phyloP scores from a whole-genome alignment of 2,888 invertebrate genomes.

The Rhopalosiphum nymphaeae region DNA sequence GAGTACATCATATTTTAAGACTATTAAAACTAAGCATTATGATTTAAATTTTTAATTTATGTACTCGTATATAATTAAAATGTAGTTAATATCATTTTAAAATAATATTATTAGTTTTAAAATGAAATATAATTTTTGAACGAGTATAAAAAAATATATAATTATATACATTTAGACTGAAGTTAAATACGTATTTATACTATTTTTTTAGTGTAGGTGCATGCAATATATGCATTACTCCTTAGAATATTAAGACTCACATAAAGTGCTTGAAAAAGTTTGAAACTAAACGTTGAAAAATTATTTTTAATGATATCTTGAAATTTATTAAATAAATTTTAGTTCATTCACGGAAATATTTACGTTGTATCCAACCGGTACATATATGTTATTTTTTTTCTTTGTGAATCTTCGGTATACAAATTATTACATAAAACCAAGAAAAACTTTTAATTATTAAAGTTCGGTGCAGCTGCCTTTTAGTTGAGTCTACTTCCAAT shows the following conservation, averaged over 20 bases:
- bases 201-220: neutral
- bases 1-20: neutral
- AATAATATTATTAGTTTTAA: neutral
- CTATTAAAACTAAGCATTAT: neutral
- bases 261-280: neutral
- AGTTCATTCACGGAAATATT: neutral
- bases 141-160: neutral
- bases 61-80: neutral
- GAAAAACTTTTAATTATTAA: conserved; percentile 59
- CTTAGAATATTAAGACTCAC: neutral
- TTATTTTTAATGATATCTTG: neutral
- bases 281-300: neutral
- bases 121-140: neutral
- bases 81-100: neutral
- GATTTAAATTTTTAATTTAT: neutral
- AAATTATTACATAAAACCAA: conserved; percentile 21
- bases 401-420: conserved; percentile 29
- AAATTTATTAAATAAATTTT: neutral
- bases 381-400: neutral
- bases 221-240: neutral
- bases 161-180: neutral
- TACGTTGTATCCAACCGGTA: neutral
- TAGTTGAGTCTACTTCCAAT: neutral
- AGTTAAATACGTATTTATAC: neutral
- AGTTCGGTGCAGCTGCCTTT: conserved; percentile 41